phyloP scores from a whole-genome alignment of 2,888 invertebrate genomes.

The Cyclophora punctaria region DNA sequence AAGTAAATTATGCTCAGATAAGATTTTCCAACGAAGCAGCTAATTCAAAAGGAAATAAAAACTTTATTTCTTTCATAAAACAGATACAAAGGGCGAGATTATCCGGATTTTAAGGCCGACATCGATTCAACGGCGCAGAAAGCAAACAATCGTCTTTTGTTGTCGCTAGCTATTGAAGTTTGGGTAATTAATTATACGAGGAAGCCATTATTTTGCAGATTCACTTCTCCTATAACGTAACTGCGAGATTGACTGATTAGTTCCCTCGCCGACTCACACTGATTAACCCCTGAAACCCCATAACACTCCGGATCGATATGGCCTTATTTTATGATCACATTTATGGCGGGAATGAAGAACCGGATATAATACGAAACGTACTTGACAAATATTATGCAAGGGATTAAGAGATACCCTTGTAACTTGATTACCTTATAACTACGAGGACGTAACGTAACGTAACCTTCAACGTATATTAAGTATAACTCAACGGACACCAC shows the following conservation, averaged over 20 bases:
- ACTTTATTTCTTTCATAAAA: slow-evolving; percentile 64
- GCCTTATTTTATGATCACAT: slow-evolving; percentile 6
- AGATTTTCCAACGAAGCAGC: slow-evolving; percentile 25
- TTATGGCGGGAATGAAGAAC: background rate
- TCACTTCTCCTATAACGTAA: slow-evolving; percentile 46
- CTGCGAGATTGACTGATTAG: slow-evolving; percentile 52
- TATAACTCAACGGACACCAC: too few relatives aligned
- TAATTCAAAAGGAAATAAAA: slow-evolving; percentile 58
- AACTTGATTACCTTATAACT: too few relatives aligned
- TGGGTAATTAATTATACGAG: slow-evolving; percentile 62
- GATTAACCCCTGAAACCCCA: slow-evolving; percentile 15
- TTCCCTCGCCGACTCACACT: slow-evolving; percentile 23
- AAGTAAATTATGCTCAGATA: slow-evolving; percentile 21
- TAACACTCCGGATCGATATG: slow-evolving; percentile 14
- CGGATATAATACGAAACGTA: slow-evolving; percentile 19
- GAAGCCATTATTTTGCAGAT: slow-evolving; percentile 58
- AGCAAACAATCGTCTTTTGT: slow-evolving; percentile 70
- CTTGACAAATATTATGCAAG: too few relatives aligned
- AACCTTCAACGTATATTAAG: too few relatives aligned
- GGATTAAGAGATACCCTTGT: too few relatives aligned
- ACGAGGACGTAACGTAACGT: too few relatives aligned
- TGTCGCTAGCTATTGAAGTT: slow-evolving; percentile 58
- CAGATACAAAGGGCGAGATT: slow-evolving; percentile 64
- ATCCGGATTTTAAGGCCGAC: slow-evolving; percentile 62
- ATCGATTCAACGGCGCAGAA: slow-evolving; percentile 60